These are phyloP conservation scores for Perodicticus potto DNA, from an alignment of 2,797 vertebrate genomes.

Conservation along the genomic window DNA sequence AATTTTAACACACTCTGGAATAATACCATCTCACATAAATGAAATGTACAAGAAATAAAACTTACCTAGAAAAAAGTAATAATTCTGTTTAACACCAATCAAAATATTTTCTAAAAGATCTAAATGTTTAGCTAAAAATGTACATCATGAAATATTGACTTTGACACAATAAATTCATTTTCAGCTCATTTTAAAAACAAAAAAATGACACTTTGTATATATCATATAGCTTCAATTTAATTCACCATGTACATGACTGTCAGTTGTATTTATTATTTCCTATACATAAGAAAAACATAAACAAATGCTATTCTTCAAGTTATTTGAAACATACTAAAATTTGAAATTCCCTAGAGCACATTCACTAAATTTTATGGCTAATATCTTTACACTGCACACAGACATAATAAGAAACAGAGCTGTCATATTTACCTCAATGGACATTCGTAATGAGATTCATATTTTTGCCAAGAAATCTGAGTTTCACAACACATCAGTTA, in stretches of 20 bases:
- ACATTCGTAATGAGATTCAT: slow-evolving; percentile 73
- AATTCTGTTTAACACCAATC: slow-evolving; percentile 22
- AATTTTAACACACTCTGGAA: slow-evolving; percentile 60
- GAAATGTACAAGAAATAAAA: slow-evolving; percentile 49
- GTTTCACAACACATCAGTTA: slow-evolving; percentile 71
- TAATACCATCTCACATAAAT: neutral
- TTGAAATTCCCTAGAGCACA: slow-evolving; percentile 67
- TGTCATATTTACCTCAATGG: slow-evolving; percentile 55
- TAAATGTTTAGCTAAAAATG: slow-evolving; percentile 62
- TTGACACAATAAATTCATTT: slow-evolving; percentile 69
- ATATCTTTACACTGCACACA: slow-evolving; percentile 76
- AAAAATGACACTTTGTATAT: slow-evolving; percentile 65
- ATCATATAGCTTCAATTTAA: slow-evolving; percentile 71
- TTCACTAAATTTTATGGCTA: slow-evolving; percentile 78
- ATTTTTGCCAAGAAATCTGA: slow-evolving; percentile 70
- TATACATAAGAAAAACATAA: slow-evolving; percentile 70
- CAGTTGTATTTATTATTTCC: slow-evolving; percentile 79
- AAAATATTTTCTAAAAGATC: slow-evolving; percentile 71
- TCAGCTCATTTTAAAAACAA: slow-evolving; percentile 73
- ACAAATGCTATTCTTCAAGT: slow-evolving; percentile 74
- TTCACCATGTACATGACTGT: slow-evolving; percentile 71
- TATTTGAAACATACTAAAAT: slow-evolving; percentile 77
- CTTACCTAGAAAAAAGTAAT: neutral
- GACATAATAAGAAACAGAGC: slow-evolving; percentile 72
- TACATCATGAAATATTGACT: slow-evolving; percentile 62